Conservation (phyloP, 1,140 invertebrate species). For the Pentalonia nigronervosa region DNA sequence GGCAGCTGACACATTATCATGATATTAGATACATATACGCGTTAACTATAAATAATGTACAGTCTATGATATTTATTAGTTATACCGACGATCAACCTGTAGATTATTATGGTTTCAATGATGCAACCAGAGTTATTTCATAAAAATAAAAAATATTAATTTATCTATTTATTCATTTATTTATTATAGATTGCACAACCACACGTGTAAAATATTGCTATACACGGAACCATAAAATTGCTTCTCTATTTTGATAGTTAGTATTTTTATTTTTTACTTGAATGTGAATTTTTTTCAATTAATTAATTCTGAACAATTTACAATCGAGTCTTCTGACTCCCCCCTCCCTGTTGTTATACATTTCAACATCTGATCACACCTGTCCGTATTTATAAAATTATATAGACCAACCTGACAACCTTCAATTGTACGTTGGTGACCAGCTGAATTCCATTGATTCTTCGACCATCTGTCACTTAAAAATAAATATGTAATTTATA, state of each 20-base stretch:
- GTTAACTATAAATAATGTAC: not conserved
- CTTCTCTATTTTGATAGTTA: not conserved
- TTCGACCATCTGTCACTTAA: constrained; percentile 8
- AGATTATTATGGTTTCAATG: not conserved
- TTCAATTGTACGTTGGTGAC: not conserved
- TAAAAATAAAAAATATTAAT: not conserved
- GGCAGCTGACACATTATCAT: not conserved
- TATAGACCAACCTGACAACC: not conserved
- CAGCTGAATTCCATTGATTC: not conserved
- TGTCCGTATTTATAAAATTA: not conserved
- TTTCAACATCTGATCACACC: not conserved
- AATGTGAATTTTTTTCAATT: not conserved
- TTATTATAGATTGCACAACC: not conserved
- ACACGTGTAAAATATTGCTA: not conserved
- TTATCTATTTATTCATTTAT: too few relatives aligned
- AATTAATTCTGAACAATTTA: not conserved
- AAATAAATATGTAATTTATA: not conserved
- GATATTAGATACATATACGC: not conserved
- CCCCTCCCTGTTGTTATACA: not conserved
- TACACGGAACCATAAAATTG: not conserved
- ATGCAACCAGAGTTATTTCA: not conserved
- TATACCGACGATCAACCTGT: not conserved
- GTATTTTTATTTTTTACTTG: not conserved
- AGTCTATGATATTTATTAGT: not conserved
- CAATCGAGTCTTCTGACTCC: not conserved